These are phyloP conservation scores for Meliscaeva auricollis DNA, from an alignment of 2,888 invertebrate species.

Conservation along the genomic window DNA sequence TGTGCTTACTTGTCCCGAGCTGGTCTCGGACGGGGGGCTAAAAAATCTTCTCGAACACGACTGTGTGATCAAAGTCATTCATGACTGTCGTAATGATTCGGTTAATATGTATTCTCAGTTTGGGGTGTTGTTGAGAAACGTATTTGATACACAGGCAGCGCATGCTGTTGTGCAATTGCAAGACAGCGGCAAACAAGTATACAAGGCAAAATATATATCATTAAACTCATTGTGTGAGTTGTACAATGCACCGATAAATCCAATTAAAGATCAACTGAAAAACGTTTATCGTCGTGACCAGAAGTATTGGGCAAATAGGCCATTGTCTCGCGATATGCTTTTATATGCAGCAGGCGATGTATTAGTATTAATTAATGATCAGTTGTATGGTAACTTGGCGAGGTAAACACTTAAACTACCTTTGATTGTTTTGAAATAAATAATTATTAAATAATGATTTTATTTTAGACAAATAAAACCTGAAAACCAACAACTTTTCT, in stretches of 20 bases:
- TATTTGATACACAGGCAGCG: constrained; percentile 97
- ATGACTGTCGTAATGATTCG: constrained; percentile 96
- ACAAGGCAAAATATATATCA: constrained; percentile 97
- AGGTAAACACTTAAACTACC: constrained; percentile 82
- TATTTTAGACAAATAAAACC: constrained; percentile 88
- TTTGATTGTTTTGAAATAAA: background rate
- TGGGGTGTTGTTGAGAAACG: constrained; percentile 91
- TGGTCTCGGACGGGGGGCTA: constrained; percentile 91
- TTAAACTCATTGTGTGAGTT: constrained; percentile 95
- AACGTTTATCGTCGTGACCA: constrained; percentile 94
- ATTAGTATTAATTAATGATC: constrained; percentile 93
- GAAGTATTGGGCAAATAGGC: constrained; percentile 95
- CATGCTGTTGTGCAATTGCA: constrained; percentile 96
- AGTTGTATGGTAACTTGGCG: constrained; percentile 90
- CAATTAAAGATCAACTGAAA: constrained; percentile 95
- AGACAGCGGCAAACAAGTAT: constrained; percentile 94
- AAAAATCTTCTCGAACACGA: constrained; percentile 92
- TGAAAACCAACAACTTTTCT: constrained; percentile 90
- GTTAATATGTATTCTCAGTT: constrained; percentile 94
- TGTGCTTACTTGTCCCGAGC: constrained; percentile 92
- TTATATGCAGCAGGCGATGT: constrained; percentile 96
- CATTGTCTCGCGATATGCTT: constrained; percentile 95
- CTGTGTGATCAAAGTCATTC: constrained; percentile 94
- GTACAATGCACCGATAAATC: constrained; percentile 94
- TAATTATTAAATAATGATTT: background rate